Base-by-base conservation (phyloP, 2,113 vertebrate genomes). In the Benitochromis conjunctus region DNA sequence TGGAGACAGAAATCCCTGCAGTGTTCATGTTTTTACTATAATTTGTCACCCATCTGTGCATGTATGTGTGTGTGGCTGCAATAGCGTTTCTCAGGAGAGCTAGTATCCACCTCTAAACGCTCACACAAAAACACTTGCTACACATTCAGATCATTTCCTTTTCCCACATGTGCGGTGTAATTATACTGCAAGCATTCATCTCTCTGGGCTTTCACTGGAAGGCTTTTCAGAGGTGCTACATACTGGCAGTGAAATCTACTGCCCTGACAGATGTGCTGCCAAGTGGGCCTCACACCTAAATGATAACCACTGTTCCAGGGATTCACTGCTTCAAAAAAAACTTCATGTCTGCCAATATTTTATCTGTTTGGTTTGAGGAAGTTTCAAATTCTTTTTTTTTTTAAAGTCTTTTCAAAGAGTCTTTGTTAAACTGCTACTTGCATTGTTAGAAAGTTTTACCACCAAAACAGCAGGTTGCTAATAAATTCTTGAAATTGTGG, bases 121-220 rank as follows among this genome's bases (percentile, higher is more conserved):
- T 69, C 79, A 81, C 66, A 85, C 78, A 6, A 71, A 43, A 82
- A 56, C 64, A 69, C 41, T 82, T 66, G 21, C 56, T 79, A 24
- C 69, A 58, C 56, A 86, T 31, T 84, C 34, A 74, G 43, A 88
- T 83, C 46, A 43, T 48, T 83, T 76, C 38, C 34, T 71, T 71
- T 88, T 46, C 69, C 85, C 80, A 79, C 80, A 77, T 88, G 89
- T 89, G 89, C 81, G 53, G 56, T 83, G 36, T 83, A 84, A 82
- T 88, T 62, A 87, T 80, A 57, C 60, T 66, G 36, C 57, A 57
- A 87, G 85, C 83, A 81, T 57, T 76, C 41, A 76, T 88, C 64
- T 77, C 81, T 82, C 36, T 53, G 79, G 66, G 78, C 85, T 91
- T 89, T 85, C 53, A 85, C 82, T 57, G 31, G 16, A 84, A 85